A percentile compares a stretch with the other conserved stretches of the same genome.
phyloP scores from a whole-genome alignment of 2,888 invertebrate genomes.

The Ennomos erosarius region DNA sequence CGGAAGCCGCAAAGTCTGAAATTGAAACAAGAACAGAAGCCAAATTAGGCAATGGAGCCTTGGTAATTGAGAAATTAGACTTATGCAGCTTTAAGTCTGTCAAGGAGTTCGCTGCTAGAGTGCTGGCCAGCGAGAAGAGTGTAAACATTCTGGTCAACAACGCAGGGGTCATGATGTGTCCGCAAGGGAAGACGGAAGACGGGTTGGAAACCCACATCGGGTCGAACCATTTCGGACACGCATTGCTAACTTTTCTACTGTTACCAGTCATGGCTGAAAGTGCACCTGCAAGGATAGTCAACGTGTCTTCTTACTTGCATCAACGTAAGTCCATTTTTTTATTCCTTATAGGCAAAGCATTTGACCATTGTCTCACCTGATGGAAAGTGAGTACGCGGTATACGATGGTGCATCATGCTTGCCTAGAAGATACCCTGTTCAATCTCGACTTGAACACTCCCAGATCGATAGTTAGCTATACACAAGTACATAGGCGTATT shows the following conservation, averaged over 20 bases:
- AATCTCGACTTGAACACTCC: too few species aligned
- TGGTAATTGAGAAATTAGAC: constrained; percentile 80
- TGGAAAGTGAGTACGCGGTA: too few species aligned
- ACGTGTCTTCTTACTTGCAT: constrained; percentile 86
- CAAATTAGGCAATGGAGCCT: constrained; percentile 47
- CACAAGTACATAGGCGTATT: too few species aligned
- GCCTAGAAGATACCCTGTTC: too few species aligned
- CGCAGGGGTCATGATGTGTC: constrained; percentile 89
- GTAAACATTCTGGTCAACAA: constrained; percentile 87
- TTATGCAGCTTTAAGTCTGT: constrained; percentile 84
- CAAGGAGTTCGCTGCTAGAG: constrained; percentile 75
- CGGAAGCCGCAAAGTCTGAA: constrained; percentile 79
- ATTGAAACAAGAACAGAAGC: constrained; percentile 61
- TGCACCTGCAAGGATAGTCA: constrained; percentile 86
- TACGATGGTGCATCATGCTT: too few species aligned
- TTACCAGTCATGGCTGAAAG: constrained; percentile 85
- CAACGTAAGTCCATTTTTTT: constrained; percentile 57
- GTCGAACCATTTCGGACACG: constrained; percentile 88
- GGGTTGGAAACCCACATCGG: constrained; percentile 89
- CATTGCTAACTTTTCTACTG: constrained; percentile 85
- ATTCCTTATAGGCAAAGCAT: too few species aligned
- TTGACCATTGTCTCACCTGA: too few species aligned
- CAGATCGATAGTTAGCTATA: too few species aligned
- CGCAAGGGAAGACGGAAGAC: constrained; percentile 85
- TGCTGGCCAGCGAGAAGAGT: constrained; percentile 71